These are phyloP conservation scores for Xestia ashworthii DNA, from an alignment of 2,888 invertebrate species.

Conservation along the genomic window DNA sequence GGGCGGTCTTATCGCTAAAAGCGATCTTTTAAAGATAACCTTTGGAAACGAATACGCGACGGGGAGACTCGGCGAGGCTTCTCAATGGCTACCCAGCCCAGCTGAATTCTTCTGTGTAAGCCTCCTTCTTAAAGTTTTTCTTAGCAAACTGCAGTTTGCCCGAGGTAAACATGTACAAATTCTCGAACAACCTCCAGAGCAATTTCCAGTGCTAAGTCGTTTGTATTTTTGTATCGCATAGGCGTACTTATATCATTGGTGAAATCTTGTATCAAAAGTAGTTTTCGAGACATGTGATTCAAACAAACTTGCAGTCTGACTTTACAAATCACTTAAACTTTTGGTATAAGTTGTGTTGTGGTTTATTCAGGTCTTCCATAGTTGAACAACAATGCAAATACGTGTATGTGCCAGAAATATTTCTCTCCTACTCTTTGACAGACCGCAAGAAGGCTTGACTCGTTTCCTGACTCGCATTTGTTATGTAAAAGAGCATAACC, in stretches of 20 bases:
- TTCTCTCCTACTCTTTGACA: conserved; percentile 11
- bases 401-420: neutral
- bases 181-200: neutral
- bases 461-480: conserved; percentile 42
- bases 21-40: too few species aligned
- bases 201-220: neutral
- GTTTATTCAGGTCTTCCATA: neutral
- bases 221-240: neutral
- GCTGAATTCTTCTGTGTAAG: neutral
- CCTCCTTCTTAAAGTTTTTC: too few species aligned
- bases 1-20: too few species aligned
- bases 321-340: neutral
- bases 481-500: conserved; percentile 56
- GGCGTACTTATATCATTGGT: neutral
- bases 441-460: conserved; percentile 30
- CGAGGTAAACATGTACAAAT: too few species aligned
- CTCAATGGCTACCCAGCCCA: neutral
- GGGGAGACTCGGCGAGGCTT: neutral
- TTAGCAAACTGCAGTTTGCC: too few species aligned
- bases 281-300: neutral
- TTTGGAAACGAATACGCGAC: neutral
- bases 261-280: neutral
- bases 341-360: neutral
- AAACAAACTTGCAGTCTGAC: neutral
- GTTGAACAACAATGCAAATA: neutral